Evolutionary conservation across 2,888 invertebrate genomes (phyloP).

Genomic region (Lumbricus terrestris): DNA sequence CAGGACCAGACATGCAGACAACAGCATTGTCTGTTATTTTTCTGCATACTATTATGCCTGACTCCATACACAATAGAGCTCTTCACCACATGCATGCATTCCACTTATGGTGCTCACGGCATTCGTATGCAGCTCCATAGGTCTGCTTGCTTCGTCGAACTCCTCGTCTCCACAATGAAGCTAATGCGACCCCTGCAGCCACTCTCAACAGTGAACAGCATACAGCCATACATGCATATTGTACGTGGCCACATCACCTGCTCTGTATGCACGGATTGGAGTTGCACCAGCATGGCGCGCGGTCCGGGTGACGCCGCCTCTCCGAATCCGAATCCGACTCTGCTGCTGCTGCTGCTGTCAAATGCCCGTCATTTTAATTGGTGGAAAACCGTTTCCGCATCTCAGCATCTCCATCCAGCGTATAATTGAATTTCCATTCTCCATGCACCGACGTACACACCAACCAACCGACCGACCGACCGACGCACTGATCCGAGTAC

Average conservation of each 20-base stretch:
- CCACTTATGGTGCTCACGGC: neutral
- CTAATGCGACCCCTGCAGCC: neutral
- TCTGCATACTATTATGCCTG: neutral
- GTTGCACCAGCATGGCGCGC: neutral
- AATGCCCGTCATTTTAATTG: neutral
- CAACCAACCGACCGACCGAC: neutral
- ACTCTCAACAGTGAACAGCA: too few relatives aligned
- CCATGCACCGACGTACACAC: neutral
- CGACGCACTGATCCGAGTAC: neutral
- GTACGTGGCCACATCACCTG: neutral
- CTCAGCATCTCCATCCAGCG: neutral
- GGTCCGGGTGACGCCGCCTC: too few relatives aligned
- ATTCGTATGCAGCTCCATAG: neutral
- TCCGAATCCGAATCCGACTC: too few relatives aligned
- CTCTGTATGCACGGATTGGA: neutral
- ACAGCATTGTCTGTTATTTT: neutral
- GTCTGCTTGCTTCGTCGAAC: neutral
- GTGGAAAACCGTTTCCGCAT: neutral
- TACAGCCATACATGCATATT: neutral
- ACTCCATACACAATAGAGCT: neutral
- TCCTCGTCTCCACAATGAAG: neutral
- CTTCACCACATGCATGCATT: neutral
- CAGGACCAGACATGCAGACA: neutral
- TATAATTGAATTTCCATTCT: neutral
- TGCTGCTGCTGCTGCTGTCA: neutral